Percentiles rank a stretch among this genome's conserved stretches.
These are phyloP conservation scores for Caenorhabditis becei DNA, from an alignment of 2,888 invertebrate genomes.

Conservation along the genomic window DNA sequence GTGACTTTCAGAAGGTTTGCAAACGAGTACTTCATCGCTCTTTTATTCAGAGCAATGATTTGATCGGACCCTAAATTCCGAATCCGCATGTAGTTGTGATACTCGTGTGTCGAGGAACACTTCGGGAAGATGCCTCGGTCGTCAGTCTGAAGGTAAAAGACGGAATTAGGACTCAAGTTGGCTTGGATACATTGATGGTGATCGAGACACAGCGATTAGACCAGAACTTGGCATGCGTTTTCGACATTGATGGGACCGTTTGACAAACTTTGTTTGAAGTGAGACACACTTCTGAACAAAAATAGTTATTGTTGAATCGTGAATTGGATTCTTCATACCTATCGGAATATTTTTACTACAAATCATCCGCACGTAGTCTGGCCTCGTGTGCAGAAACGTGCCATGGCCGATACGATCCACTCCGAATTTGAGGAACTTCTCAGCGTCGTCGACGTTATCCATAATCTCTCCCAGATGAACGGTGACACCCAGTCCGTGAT, in stretches of 20 bases:
- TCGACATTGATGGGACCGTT: conserved; percentile 19
- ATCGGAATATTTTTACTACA: conserved; percentile 17
- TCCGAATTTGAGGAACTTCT: conserved; percentile 27
- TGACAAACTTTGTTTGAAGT: conserved; percentile 56
- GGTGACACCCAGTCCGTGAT: conserved; percentile 42
- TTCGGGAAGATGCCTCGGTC: conserved; percentile 55
- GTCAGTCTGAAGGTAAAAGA: conserved; percentile 62
- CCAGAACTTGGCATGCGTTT: conserved; percentile 61
- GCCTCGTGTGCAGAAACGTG: conserved; percentile 40
- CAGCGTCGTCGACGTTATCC: conserved; percentile 16
- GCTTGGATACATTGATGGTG: conserved; percentile 34
- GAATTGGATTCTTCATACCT: conserved; percentile 16
- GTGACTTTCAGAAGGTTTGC: too few species aligned
- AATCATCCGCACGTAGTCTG: conserved; percentile 12
- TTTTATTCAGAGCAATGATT: not conserved
- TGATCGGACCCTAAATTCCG: not conserved
- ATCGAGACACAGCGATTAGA: conserved; percentile 23
- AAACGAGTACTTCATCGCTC: too few species aligned
- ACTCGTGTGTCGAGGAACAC: conserved; percentile 13
- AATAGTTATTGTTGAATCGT: too few species aligned
- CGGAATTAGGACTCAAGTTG: not conserved
- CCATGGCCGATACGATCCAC: conserved; percentile 62
- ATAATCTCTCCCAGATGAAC: conserved; percentile 40
- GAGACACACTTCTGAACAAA: conserved; percentile 61
- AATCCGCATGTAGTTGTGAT: not conserved